These are phyloP conservation scores for Ceratina calcarata DNA, from an alignment of 1,140 invertebrate genomes.

Conservation along the genomic window DNA sequence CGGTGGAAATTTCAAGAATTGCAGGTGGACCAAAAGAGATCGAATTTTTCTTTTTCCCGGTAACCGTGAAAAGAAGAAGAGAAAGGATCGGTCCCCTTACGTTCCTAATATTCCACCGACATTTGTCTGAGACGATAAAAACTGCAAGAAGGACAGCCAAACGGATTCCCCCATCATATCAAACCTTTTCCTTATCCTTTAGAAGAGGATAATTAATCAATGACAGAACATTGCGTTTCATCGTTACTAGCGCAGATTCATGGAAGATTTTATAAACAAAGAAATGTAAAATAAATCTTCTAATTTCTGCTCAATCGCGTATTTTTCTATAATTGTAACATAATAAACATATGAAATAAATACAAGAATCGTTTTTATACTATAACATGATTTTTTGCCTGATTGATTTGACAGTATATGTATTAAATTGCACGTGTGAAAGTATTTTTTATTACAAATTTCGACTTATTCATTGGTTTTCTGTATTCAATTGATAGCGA, in stretches of 20 bases:
- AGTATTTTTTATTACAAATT: too few relatives aligned
- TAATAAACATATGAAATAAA: too few relatives aligned
- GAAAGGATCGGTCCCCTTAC: neutral
- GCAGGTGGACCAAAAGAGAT: neutral
- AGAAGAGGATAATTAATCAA: slow-evolving; percentile 21
- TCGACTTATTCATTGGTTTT: too few relatives aligned
- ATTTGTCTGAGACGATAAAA: slow-evolving; percentile 4
- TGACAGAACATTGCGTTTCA: slow-evolving; percentile 9
- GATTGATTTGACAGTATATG: too few relatives aligned
- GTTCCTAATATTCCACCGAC: slow-evolving; percentile 17
- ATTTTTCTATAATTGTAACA: too few relatives aligned
- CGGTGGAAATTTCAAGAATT: slow-evolving; percentile 33
- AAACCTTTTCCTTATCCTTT: neutral
- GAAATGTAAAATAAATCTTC: too few relatives aligned
- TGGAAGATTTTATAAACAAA: neutral
- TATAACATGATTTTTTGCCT: too few relatives aligned
- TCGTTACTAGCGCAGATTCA: neutral
- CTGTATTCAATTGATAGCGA: too few relatives aligned
- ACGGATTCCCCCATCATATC: neutral
- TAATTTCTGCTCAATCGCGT: too few relatives aligned
- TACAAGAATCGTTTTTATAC: too few relatives aligned
- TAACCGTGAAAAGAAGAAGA: neutral
- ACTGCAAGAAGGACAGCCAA: neutral
- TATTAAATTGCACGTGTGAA: too few relatives aligned
- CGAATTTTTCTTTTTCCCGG: slow-evolving; percentile 11